phyloP scores from a whole-genome alignment of 2,113 vertebrate species.

The Euleptes europaea region DNA sequence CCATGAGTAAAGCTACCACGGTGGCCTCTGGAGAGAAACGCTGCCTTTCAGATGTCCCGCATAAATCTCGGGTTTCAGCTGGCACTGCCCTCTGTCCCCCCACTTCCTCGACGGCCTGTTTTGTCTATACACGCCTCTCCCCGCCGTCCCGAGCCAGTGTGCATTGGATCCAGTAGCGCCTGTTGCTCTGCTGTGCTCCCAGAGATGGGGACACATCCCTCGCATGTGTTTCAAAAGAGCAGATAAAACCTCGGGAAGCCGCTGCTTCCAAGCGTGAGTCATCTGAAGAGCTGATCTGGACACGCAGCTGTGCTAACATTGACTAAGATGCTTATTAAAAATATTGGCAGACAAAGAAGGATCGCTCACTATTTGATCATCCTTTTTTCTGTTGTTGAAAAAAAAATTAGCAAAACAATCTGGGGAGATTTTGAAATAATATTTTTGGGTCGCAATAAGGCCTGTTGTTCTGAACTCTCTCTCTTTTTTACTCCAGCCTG shows the following conservation, averaged over 20 bases:
- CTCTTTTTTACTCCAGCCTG: slow-evolving; percentile 24
- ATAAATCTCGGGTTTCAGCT: background rate
- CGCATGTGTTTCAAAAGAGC: slow-evolving; percentile 45
- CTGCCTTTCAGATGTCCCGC: background rate
- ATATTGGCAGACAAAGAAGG: slow-evolving; percentile 58
- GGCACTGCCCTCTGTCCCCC: background rate
- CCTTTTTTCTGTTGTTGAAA: slow-evolving; percentile 8
- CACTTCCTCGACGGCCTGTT: slow-evolving; percentile 3
- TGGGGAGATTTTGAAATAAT: slow-evolving; percentile 53
- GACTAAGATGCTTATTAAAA: slow-evolving; percentile 72
- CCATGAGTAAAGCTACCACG: slow-evolving; percentile 53
- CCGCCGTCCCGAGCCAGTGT: slow-evolving; percentile 27
- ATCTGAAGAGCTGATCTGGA: slow-evolving; percentile 59
- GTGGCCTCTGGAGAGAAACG: slow-evolving; percentile 40
- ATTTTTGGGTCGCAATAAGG: slow-evolving; percentile 63
- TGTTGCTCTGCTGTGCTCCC: background rate
- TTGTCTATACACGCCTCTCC: slow-evolving; percentile 33
- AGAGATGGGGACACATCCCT: slow-evolving; percentile 39
- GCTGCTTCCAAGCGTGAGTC: slow-evolving; percentile 64
- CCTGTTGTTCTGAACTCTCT: slow-evolving; percentile 31
- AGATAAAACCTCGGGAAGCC: slow-evolving; percentile 67
- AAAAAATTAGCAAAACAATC: slow-evolving; percentile 64
- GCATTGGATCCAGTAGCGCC: slow-evolving; percentile 54
- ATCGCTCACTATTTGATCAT: slow-evolving; percentile 66
- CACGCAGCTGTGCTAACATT: slow-evolving; percentile 75